A percentile compares a stretch with the other conserved stretches of the same genome.
Conservation (phyloP, 2,888 invertebrate genomes). For the Drosophila atroscutellata region DNA sequence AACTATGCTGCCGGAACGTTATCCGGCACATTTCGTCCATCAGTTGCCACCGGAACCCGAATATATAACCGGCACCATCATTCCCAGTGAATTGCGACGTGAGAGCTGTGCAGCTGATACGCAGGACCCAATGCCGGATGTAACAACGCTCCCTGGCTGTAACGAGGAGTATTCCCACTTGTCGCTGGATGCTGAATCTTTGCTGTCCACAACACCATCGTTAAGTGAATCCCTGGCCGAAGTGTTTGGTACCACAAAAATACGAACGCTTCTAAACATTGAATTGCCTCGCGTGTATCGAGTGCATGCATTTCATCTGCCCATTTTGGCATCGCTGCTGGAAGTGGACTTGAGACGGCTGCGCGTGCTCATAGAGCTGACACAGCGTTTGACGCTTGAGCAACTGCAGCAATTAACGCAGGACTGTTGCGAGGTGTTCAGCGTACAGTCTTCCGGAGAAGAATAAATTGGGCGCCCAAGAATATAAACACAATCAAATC, state of each 20-base stretch:
- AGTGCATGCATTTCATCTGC: conserved; percentile 68
- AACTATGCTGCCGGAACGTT: conserved; percentile 61
- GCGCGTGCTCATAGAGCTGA: conserved; percentile 53
- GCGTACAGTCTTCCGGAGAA: conserved; percentile 15
- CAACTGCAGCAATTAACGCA: conserved; percentile 40
- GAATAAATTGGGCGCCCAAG: background rate
- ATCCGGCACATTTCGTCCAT: conserved; percentile 76
- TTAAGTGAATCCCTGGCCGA: conserved; percentile 75
- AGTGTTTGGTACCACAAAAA: conserved; percentile 70
- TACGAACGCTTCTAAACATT: conserved; percentile 65
- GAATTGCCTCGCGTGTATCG: conserved; percentile 59
- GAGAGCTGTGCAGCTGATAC: background rate
- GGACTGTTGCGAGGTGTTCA: conserved; percentile 10
- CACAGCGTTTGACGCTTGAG: conserved; percentile 51
- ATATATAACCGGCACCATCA: background rate
- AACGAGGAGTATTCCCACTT: conserved; percentile 4
- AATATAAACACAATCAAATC: conserved; percentile 1
- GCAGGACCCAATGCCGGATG: background rate
- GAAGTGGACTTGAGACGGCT: conserved; percentile 65
- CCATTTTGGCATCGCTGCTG: conserved; percentile 70
- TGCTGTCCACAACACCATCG: conserved; percentile 62
- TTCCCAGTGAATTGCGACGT: conserved; percentile 6
- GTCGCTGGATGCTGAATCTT: conserved; percentile 5
- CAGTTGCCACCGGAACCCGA: conserved; percentile 59
- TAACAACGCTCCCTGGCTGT: background rate